phyloP scores from a whole-genome alignment of 2,888 invertebrate genomes.

The Watsonalla binaria region DNA sequence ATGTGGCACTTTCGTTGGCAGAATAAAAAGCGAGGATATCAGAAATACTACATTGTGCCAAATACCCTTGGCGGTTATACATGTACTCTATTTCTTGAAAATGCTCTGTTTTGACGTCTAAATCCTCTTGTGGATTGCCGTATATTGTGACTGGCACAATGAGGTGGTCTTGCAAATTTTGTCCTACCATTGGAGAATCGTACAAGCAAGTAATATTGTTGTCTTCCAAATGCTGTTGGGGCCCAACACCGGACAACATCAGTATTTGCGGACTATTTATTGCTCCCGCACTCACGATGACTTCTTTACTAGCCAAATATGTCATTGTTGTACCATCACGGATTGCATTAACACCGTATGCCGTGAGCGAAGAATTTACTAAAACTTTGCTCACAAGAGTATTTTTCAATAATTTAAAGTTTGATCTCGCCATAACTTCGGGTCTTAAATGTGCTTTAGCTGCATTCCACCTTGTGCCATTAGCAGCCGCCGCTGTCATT shows the following conservation, averaged over 20 bases:
- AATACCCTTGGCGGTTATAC: slow-evolving; percentile 66
- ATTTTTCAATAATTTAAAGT: slow-evolving; percentile 56
- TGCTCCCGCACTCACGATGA: slow-evolving; percentile 68
- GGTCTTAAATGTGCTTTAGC: slow-evolving; percentile 52
- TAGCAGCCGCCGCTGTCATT: slow-evolving; percentile 56
- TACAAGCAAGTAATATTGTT: slow-evolving; percentile 49
- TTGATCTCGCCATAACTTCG: slow-evolving; percentile 8
- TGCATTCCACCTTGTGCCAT: slow-evolving; percentile 74
- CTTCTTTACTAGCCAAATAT: slow-evolving; percentile 49
- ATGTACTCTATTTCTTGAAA: slow-evolving; percentile 66
- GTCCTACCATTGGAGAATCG: slow-evolving; percentile 67
- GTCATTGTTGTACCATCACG: slow-evolving; percentile 22
- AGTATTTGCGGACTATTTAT: slow-evolving; percentile 72
- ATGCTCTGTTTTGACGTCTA: slow-evolving; percentile 25
- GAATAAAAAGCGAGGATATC: slow-evolving; percentile 67
- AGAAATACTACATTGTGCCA: slow-evolving; percentile 65
- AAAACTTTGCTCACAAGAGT: slow-evolving; percentile 69
- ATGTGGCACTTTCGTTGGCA: slow-evolving; percentile 31
- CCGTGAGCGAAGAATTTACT: slow-evolving; percentile 55
- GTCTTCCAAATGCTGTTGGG: slow-evolving; percentile 45
- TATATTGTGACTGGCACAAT: slow-evolving; percentile 51
- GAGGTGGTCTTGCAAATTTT: slow-evolving; percentile 76
- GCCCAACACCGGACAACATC: slow-evolving; percentile 74
- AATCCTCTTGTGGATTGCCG: slow-evolving; percentile 34
- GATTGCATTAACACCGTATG: slow-evolving; percentile 55